phyloP scores from a whole-genome alignment of 2,797 vertebrate species.

The Microctenopoma stevenorrisi region DNA sequence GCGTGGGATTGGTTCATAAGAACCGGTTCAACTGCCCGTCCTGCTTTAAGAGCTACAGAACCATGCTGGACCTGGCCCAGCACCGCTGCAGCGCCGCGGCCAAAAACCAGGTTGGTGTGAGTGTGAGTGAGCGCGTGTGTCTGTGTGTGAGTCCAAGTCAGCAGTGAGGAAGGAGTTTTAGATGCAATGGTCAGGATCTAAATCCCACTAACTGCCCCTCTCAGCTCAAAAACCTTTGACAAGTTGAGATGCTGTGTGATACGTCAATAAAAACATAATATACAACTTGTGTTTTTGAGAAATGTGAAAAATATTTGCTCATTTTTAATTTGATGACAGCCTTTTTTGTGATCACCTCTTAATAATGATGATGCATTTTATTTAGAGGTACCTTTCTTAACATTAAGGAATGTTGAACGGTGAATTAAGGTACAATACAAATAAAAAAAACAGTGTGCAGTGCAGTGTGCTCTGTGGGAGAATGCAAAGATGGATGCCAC shows the following conservation, averaged over 20 bases:
- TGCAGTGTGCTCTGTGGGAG: no score
- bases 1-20: slow-evolving; percentile 74
- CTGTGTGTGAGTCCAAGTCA: slow-evolving; percentile 24
- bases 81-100: slow-evolving; percentile 82
- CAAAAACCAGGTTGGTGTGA: slow-evolving; percentile 84
- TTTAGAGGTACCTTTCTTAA: no score
- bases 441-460: no score
- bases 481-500: no score
- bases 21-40: slow-evolving; percentile 83
- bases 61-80: slow-evolving; percentile 84
- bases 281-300: no score
- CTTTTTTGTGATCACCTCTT: no score
- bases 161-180: slow-evolving; percentile 39
- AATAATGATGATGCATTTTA: no score
- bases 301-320: no score
- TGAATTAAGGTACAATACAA: no score
- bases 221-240: neutral
- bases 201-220: neutral
- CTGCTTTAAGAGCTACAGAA: slow-evolving; percentile 84
- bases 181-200: slow-evolving; percentile 2
- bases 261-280: neutral
- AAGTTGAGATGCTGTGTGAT: neutral
- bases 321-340: no score
- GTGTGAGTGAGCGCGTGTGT: slow-evolving; percentile 53
- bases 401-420: no score